Evolutionary conservation across 2,113 vertebrate genomes (phyloP), one percentile per base, ranked within the genome.

Genomic region (Equus przewalskii): DNA sequence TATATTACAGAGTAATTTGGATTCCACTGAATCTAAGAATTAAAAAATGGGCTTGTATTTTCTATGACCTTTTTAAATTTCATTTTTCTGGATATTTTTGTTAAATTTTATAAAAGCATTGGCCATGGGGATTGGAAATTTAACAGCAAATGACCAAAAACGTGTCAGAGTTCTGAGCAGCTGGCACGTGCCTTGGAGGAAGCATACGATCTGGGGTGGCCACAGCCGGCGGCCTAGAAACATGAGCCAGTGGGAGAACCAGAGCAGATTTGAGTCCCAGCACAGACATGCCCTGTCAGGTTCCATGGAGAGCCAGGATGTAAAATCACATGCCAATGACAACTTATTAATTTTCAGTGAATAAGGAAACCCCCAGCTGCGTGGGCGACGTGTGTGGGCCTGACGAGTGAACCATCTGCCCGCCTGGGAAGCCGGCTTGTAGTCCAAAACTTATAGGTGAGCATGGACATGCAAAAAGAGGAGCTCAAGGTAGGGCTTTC

Each of bases 141-240:
- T 26, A 51, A 92, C 89, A 81, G 60, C 7, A 26, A 92, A 79
- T 21, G 44, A 49, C 58, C 30, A 26, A 46, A 91, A 89, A 26
- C 33, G 8, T 46, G 54, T 87, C 36, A 33, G 73, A 21, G 33
- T 41, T 26, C 80, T 69, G 56, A 41, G 49, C 54, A 72, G 65
- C 36, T 81, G 18, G 10, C 33, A 6, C 78, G 58, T 97, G 56
- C 69, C 44, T 62, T 79, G 82, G 44, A 72, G 44, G 26, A 60
- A 49, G 80, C 81, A 36, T 3, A 8, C 49, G 54, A 14, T 78
- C 30, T 72, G 13, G 73, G 26, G 26, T 14, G 62, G 58, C 67
- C 94, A 65, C 72, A 91, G 62, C 62, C 69, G 67, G 18, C 58
- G 78, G 49, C 72, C 90, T 72, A 69, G 96, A 75, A 86, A 92